Evolutionary conservation across 2,888 invertebrate genomes (phyloP), one percentile per base, ranked within the genome.

Genomic region (Blastobasis adustella): DNA sequence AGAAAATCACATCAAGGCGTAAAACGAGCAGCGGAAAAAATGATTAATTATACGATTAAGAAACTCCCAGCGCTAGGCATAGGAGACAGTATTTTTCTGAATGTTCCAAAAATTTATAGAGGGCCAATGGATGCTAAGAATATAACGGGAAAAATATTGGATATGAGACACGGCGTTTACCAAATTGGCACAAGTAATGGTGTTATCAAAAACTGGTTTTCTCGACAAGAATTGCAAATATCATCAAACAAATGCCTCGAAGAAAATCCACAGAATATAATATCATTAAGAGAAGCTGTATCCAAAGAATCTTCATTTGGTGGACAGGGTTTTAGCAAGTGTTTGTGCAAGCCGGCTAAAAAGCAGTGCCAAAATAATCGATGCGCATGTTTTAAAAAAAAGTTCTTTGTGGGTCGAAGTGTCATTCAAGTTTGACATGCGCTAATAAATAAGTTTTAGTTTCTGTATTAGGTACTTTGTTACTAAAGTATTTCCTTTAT

Each of bases 31-130:
- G 55, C 55, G 10, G 50, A 53, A 43, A 50, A 53, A 55, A 53
- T 53, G 49, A 38, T 53, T 5, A 39, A 40, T 49, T 7, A 53
- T 6, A 56, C 52, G 7, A 45, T 42, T 7, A 54, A 54, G 44
- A 56, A 56, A 46, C 52, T 56, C 10, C 54, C 54, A n/a, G 5
- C 40, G 10, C 10, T 56, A 39, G 54, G 52, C 10, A 46, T 56
- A 40, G 56, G 56, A 36, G 23, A 50, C 7, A 43, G n/a, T 38
- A 45, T 53, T 10, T 51, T 52, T 46, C 23, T 52, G 6, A 52
- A 52, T 37, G 49, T 52, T 5, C 53, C 53, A 44, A 49, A 53
- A 53, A 43, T 46, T 39, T 46, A 53, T 40, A 38, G 49, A 10
- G 49, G 53, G 4, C 53, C 53, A 36, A 10, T 53, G 2, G 53